A percentile compares a stretch with the other conserved stretches of the same genome.
These are phyloP conservation scores for Mormoops blainvillei DNA, from an alignment of 2,113 vertebrate species.

Conservation along the genomic window DNA sequence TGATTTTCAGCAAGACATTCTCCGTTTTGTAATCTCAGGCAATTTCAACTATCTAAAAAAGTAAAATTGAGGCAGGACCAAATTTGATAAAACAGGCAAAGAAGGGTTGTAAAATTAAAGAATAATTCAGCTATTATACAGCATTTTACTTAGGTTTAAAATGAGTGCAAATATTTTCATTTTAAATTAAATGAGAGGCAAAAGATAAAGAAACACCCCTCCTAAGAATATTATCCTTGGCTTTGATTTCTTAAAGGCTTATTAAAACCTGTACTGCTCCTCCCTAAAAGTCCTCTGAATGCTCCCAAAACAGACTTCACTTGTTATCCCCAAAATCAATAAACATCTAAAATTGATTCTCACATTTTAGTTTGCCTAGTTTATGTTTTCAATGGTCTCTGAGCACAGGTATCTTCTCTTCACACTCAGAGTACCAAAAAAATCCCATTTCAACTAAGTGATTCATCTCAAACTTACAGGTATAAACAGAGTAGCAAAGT, in stretches of 20 bases:
- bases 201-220: background rate
- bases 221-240: background rate
- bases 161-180: background rate
- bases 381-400: background rate
- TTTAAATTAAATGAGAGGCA: background rate
- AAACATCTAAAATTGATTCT: background rate
- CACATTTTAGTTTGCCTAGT: background rate
- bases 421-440: background rate
- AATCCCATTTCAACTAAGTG: constrained; percentile 46
- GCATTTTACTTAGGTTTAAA: background rate
- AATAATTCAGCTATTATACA: background rate
- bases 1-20: background rate
- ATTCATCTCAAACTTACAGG: constrained; percentile 62
- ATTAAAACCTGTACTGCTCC: background rate
- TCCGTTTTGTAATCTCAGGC: background rate
- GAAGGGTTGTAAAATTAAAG: background rate
- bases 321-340: constrained; percentile 3
- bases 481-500: background rate
- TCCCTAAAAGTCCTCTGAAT: background rate
- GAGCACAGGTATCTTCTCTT: background rate
- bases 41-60: background rate
- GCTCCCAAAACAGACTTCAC: background rate
- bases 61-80: background rate
- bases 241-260: background rate
- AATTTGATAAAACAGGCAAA: background rate